Percentiles rank a stretch among this genome's conserved stretches.
Conservation (phyloP, 2,113 vertebrate species). For the Amia ocellicauda region DNA sequence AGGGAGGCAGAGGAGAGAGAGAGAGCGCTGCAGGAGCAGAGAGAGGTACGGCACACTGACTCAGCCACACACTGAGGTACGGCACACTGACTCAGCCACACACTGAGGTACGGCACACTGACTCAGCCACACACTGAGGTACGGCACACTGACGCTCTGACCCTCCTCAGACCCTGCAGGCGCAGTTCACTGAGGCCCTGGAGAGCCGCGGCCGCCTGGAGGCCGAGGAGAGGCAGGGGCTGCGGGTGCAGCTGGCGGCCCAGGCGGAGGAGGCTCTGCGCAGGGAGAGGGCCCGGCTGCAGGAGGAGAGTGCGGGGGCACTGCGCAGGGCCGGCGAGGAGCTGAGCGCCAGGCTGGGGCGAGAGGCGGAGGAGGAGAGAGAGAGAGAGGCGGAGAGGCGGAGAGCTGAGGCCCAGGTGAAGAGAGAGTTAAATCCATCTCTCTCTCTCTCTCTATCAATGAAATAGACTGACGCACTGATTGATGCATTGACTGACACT, state of each 20-base stretch:
- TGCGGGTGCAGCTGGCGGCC: constrained; percentile 26
- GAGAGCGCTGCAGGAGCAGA: constrained; percentile 26
- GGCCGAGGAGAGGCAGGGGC: constrained; percentile 26
- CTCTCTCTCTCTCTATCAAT: too few species aligned
- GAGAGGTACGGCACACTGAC: constrained; percentile 18
- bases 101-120: too few species aligned
- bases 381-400: constrained; percentile 3
- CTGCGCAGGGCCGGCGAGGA: constrained; percentile 26
- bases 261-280: constrained; percentile 31
- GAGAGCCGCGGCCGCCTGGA: constrained; percentile 30
- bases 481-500: too few species aligned
- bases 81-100: too few species aligned
- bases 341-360: constrained; percentile 24
- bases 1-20: constrained; percentile 24
- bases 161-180: constrained; percentile 27
- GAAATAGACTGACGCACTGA: too few species aligned
- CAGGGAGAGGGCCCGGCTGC: constrained; percentile 27
- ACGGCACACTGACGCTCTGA: neutral
- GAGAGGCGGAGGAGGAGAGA: constrained; percentile 17
- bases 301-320: constrained; percentile 27
- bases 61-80: too few species aligned
- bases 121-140: too few species aligned
- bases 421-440: too few species aligned
- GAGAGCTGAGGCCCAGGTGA: constrained; percentile 10
- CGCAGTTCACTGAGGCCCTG: constrained; percentile 33